These are phyloP conservation scores for Vireo altiloquus DNA, from an alignment of 2,113 vertebrate genomes.

Conservation along the genomic window DNA sequence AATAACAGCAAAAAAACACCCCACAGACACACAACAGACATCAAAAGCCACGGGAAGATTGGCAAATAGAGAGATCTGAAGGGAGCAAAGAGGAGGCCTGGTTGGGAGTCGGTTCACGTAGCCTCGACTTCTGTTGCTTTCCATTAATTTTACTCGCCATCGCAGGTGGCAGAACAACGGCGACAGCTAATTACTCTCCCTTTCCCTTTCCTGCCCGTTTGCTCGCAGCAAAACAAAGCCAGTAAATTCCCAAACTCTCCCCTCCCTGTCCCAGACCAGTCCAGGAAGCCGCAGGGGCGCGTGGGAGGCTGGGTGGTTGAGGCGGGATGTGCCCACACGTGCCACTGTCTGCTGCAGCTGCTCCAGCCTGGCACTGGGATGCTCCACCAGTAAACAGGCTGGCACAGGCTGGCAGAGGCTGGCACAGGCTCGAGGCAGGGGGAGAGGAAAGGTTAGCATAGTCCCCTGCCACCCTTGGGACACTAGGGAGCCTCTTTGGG, in stretches of 20 bases:
- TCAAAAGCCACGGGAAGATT: constrained; percentile 51
- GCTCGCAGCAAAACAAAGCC: neutral
- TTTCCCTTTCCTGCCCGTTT: neutral
- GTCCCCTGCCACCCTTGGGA: fast-evolving
- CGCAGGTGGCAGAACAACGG: constrained; percentile 21
- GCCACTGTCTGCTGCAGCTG: neutral
- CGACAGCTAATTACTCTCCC: constrained; percentile 55
- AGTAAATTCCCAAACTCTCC: neutral
- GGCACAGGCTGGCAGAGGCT: neutral
- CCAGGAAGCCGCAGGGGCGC: neutral
- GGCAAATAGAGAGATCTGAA: constrained; percentile 62
- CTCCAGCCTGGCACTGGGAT: neutral
- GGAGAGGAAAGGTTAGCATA: neutral
- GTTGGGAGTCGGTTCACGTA: constrained; percentile 63
- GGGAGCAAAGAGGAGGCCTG: constrained; percentile 29
- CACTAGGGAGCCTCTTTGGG: neutral
- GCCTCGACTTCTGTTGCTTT: constrained; percentile 44
- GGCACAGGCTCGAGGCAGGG: neutral
- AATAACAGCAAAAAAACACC: constrained; percentile 45
- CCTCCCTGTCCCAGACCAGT: neutral
- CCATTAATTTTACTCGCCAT: constrained; percentile 45
- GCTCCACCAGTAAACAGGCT: neutral
- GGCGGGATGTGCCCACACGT: neutral
- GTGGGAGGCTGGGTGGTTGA: fast-evolving
- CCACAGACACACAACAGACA: constrained; percentile 59